These are phyloP conservation scores for Acleris emargana DNA, from an alignment of 2,888 invertebrate genomes.

Conservation along the genomic window DNA sequence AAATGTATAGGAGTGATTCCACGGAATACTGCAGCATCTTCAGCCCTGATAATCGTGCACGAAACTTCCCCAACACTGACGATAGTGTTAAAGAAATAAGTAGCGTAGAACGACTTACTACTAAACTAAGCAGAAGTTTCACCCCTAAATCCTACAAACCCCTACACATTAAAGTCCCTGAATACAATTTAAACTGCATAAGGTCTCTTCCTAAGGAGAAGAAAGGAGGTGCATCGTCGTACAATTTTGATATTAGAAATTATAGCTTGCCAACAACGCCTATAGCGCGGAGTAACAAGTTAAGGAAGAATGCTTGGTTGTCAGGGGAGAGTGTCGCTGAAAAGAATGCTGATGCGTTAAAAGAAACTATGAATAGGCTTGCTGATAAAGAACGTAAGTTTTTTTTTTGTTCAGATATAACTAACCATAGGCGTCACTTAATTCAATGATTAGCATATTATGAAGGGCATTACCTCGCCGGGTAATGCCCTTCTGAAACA, in stretches of 20 bases:
- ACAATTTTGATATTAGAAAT: conserved; percentile 77
- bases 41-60: conserved; percentile 65
- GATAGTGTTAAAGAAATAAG: conserved; percentile 56
- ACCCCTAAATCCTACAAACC: conserved; percentile 78
- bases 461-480: too few relatives aligned
- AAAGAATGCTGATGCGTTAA: conserved; percentile 44
- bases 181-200: conserved; percentile 69
- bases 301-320: conserved; percentile 82
- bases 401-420: conserved; percentile 2
- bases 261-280: conserved; percentile 79
- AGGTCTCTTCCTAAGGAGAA: conserved; percentile 64
- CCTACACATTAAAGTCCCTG: conserved; percentile 75
- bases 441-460: too few relatives aligned
- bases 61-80: conserved; percentile 53
- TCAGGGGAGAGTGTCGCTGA: conserved; percentile 65
- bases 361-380: conserved; percentile 38
- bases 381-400: conserved; percentile 47
- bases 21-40: conserved; percentile 79
- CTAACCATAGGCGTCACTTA: too few relatives aligned
- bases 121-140: conserved; percentile 73
- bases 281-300: conserved; percentile 81
- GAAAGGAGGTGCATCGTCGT: conserved; percentile 60
- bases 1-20: conserved; percentile 73
- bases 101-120: conserved; percentile 51
- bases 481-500: too few relatives aligned